These are phyloP conservation scores for Cassiopea andromeda DNA, from an alignment of 30 jellyfish, hydroid and myxozoan species.

Conservation along the genomic window DNA sequence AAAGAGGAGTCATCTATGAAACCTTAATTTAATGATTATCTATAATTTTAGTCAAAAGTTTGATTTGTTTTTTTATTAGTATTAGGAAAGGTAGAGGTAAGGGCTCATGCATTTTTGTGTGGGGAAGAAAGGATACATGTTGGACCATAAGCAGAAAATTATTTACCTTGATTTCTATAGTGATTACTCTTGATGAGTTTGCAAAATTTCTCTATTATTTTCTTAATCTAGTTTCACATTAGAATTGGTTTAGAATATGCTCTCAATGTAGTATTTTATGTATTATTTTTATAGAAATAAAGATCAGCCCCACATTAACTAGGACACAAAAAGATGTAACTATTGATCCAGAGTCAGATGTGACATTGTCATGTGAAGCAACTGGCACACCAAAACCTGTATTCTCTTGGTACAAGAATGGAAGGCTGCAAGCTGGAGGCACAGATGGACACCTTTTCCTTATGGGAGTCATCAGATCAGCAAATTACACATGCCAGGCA, in stretches of 20 bases:
- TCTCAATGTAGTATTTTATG: not conserved
- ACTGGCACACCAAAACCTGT: slow-evolving; percentile 78
- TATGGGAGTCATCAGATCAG: slow-evolving; percentile 21
- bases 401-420: slow-evolving; percentile 70
- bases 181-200: no score
- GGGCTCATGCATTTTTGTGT: no score
- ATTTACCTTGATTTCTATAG: no score
- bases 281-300: slow-evolving; percentile 25
- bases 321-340: slow-evolving; percentile 48
- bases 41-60: no score
- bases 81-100: no score
- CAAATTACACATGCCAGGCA: slow-evolving; percentile 77
- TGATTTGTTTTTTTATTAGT: no score
- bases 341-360: slow-evolving; percentile 64
- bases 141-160: no score
- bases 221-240: not conserved
- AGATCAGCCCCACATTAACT: slow-evolving; percentile 67
- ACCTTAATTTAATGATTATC: no score
- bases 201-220: not conserved
- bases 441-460: slow-evolving; percentile 52
- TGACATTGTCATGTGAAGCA: slow-evolving; percentile 58
- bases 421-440: slow-evolving; percentile 57
- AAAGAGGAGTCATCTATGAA: no score
- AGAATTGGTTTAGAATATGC: not conserved
- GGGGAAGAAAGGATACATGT: no score